Percentiles rank a stretch among this genome's conserved stretches.
These are phyloP conservation scores for Caenorhabditis latens DNA, from an alignment of 1,140 invertebrate genomes.

Conservation along the genomic window DNA sequence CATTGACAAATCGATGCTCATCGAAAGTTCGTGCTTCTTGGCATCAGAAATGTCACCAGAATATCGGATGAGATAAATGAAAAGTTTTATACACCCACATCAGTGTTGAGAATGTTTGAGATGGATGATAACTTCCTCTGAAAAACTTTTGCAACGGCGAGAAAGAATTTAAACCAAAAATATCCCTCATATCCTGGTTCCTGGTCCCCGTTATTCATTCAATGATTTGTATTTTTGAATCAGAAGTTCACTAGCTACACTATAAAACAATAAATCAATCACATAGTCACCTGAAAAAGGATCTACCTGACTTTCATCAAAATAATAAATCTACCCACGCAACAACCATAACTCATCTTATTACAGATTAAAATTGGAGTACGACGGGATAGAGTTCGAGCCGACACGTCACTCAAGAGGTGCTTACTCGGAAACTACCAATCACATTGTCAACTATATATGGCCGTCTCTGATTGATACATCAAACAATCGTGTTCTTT, in stretches of 20 bases:
- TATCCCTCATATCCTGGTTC: no score
- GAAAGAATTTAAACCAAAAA: no score
- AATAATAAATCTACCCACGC: neutral
- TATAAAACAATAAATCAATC: no score
- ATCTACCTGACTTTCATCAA: slow-evolving; percentile 30
- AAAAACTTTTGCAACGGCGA: neutral
- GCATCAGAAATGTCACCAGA: slow-evolving; percentile 4
- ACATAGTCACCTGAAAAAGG: neutral
- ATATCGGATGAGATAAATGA: neutral
- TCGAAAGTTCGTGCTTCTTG: slow-evolving; percentile 47
- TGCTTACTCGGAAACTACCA: slow-evolving; percentile 42
- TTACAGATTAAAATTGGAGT: slow-evolving; percentile 62
- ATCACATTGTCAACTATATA: slow-evolving; percentile 82
- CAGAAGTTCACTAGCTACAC: no score
- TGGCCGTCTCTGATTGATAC: slow-evolving; percentile 84
- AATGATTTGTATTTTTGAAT: no score
- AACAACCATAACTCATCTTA: slow-evolving; percentile 79
- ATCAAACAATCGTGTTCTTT: slow-evolving; percentile 82
- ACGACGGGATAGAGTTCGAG: slow-evolving; percentile 56
- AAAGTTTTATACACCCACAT: neutral
- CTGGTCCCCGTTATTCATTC: no score
- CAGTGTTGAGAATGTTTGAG: neutral
- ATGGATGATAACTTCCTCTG: neutral
- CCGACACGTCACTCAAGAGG: slow-evolving; percentile 45
- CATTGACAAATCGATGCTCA: slow-evolving; percentile 16